Evolutionary conservation across 2,888 invertebrate genomes (phyloP).

Genomic region (Orthosia gracilis): DNA sequence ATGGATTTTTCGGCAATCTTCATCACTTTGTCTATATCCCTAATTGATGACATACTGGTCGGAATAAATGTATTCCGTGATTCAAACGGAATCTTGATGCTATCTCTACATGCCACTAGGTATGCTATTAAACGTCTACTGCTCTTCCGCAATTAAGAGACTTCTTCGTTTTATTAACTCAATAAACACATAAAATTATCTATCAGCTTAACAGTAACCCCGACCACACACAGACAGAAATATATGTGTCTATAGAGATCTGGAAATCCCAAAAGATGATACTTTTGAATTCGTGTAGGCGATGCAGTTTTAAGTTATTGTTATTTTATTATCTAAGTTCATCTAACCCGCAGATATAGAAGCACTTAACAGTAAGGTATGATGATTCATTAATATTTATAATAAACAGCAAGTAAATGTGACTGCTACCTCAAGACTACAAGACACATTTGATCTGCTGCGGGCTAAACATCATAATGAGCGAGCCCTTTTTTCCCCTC

Average conservation of each 20-base stretch:
- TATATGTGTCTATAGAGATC: neutral
- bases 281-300: constrained; percentile 32
- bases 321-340: constrained; percentile 37
- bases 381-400: neutral
- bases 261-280: constrained; percentile 19
- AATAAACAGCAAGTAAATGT: neutral
- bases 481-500: too few species aligned
- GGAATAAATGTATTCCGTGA: neutral
- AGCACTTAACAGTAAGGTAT: neutral
- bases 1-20: too few species aligned
- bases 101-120: neutral
- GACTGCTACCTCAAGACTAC: too few species aligned
- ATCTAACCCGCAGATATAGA: constrained; percentile 28
- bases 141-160: constrained; percentile 44
- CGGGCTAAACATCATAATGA: too few species aligned
- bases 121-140: constrained; percentile 10
- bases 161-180: constrained; percentile 38
- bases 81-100: neutral
- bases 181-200: constrained; percentile 43
- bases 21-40: too few species aligned
- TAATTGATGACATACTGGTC: too few species aligned
- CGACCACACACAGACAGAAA: neutral
- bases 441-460: too few species aligned
- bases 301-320: constrained; percentile 23
- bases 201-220: constrained; percentile 10